Evolutionary conservation across 2,888 invertebrate species (phyloP).

Genomic region (Hedychridium roseum): DNA sequence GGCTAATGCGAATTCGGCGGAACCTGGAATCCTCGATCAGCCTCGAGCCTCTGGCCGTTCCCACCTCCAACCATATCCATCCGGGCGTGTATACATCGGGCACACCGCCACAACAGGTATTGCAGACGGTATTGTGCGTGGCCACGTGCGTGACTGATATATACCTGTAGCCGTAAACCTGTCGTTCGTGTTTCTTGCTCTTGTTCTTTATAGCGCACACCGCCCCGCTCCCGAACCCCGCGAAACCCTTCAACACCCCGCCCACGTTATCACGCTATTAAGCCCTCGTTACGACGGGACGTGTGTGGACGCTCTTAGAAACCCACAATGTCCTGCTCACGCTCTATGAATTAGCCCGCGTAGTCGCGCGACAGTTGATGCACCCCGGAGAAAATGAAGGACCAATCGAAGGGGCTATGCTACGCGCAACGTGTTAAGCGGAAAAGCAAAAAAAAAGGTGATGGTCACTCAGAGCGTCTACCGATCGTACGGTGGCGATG

Average conservation of each 20-base stretch:
- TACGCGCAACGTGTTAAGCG: neutral
- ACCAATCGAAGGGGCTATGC: too few relatives aligned
- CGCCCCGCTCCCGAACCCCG: too few relatives aligned
- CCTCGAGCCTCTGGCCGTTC: slow-evolving; percentile 18
- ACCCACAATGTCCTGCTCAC: slow-evolving; percentile 3
- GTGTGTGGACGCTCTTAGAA: slow-evolving; percentile 45
- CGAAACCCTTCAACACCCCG: too few relatives aligned
- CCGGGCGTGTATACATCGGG: slow-evolving; percentile 34
- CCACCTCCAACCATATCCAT: slow-evolving; percentile 10
- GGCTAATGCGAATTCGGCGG: neutral
- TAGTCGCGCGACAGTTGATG: slow-evolving; percentile 5
- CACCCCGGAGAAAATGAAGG: neutral
- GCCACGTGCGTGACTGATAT: slow-evolving; percentile 47
- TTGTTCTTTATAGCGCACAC: too few relatives aligned
- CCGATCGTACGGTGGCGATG: slow-evolving; percentile 27
- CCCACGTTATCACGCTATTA: slow-evolving; percentile 42
- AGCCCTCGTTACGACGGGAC: slow-evolving; percentile 37
- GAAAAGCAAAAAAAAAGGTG: neutral
- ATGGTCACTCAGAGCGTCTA: slow-evolving; percentile 39
- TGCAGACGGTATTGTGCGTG: slow-evolving; percentile 46
- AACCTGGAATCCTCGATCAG: slow-evolving; percentile 6
- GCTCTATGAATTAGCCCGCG: slow-evolving; percentile 7
- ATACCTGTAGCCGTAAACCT: slow-evolving; percentile 50
- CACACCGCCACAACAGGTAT: slow-evolving; percentile 42
- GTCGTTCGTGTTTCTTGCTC: slow-evolving; percentile 44